Evolutionary conservation across 1,140 invertebrate genomes (phyloP).

Genomic region (Hetaerina americana): DNA sequence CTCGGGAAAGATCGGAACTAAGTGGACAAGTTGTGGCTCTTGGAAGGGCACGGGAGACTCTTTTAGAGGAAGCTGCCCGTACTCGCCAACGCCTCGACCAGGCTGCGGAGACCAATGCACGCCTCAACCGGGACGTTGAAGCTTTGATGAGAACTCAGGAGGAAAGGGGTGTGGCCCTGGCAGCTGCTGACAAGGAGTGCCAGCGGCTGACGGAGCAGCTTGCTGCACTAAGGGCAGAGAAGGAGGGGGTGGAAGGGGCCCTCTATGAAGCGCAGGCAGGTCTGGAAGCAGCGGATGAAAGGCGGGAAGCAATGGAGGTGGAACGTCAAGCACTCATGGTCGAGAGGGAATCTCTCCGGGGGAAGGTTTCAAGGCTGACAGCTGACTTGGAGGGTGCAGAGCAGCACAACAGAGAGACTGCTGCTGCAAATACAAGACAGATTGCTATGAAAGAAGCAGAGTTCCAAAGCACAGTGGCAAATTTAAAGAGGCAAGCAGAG

Average conservation of each 20-base stretch:
- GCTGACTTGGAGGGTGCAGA: slow-evolving; percentile 64
- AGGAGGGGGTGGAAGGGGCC: slow-evolving; percentile 66
- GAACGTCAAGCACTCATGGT: slow-evolving; percentile 61
- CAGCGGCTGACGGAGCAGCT: slow-evolving; percentile 60
- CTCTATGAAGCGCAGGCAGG: slow-evolving; percentile 67
- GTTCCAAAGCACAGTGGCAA: slow-evolving; percentile 55
- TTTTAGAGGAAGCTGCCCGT: slow-evolving; percentile 62
- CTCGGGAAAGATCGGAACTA: slow-evolving; percentile 56
- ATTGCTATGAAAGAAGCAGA: slow-evolving; percentile 59
- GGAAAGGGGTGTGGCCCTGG: slow-evolving; percentile 58
- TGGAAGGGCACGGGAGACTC: slow-evolving; percentile 57
- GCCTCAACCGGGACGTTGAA: slow-evolving; percentile 61
- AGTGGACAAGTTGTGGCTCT: slow-evolving; percentile 60
- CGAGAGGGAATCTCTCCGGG: slow-evolving; percentile 61
- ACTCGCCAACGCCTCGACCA: slow-evolving; percentile 61
- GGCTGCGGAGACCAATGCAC: slow-evolving; percentile 57
- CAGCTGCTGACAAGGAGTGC: slow-evolving; percentile 63
- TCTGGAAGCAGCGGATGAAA: slow-evolving; percentile 55
- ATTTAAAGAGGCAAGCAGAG: slow-evolving; percentile 55
- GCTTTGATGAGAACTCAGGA: slow-evolving; percentile 69
- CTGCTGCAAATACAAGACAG: slow-evolving; percentile 51
- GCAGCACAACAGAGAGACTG: slow-evolving; percentile 56
- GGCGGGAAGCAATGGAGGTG: slow-evolving; percentile 54
- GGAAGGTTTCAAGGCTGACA: slow-evolving; percentile 43
- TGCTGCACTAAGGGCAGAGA: slow-evolving; percentile 58